Evolutionary conservation across 2,797 vertebrate species (phyloP), one percentile per base, ranked within the genome.

Genomic region (Neopelma chrysocephalum): DNA sequence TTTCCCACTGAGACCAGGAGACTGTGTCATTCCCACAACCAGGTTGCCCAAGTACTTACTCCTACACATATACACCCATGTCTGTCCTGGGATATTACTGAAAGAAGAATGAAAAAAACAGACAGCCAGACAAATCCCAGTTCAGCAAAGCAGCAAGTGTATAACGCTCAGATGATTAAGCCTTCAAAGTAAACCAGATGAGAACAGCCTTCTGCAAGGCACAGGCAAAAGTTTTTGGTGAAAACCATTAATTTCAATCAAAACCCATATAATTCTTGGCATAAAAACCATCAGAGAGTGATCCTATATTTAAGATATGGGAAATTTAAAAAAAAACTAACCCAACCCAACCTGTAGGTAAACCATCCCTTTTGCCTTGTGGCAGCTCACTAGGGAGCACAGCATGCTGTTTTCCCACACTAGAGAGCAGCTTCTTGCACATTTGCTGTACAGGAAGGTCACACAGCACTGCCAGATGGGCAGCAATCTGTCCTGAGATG

Each of bases 371-470:
- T 77, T 50, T 45, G 56, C 47, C 48, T 25, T 22, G 9, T 20
- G 51, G 32, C 10, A 8, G 38, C 7, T 75, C 61, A 61, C n/a
- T 50, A 43, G 15, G 2, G 11, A 87, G 57, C 9, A 1, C 5
- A 31, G 26, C 5, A 2, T 0, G 1, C 3, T 76, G 34, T 40
- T 86, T 65, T 82, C 31, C 13, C 73, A 32, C 38, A 36, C 17
- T 3, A 38, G 25, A 0, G 0, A 77, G 56, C 22, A 61, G 65
- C 13, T 20, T 17, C 32, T 47, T 3, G 0, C 17, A n/a, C 8
- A 6, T 31, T 43, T 29, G 16, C 38, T 68, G 34, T 23, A 5
- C 32, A 57, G 42, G 53, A 72, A 80, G 42, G 36, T 51, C 71
- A 58, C 43, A 47, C 9, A 50, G 29, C 11, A 4, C 48, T 80